Conservation (phyloP, 2,113 vertebrate genomes). For the Malurus elegans region DNA sequence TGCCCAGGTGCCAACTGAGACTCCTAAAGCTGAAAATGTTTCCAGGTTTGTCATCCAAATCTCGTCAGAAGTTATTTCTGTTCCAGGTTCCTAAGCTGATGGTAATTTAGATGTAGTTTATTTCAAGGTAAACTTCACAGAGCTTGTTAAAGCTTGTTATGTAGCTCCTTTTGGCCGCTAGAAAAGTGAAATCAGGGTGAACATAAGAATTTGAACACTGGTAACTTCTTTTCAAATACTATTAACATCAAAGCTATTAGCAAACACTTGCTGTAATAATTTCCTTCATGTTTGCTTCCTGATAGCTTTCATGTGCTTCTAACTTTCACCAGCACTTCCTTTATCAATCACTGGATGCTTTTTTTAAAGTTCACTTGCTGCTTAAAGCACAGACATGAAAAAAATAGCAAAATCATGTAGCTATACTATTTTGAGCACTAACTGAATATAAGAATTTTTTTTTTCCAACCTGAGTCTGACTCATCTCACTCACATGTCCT, state of each 20-base stretch:
- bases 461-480: background rate
- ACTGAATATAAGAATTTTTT: background rate
- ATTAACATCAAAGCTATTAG: background rate
- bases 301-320: constrained; percentile 9
- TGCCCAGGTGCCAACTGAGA: background rate
- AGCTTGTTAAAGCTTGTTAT: background rate
- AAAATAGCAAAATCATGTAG: background rate
- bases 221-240: background rate
- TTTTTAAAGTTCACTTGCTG: background rate
- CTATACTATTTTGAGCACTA: background rate
- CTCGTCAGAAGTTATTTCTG: background rate
- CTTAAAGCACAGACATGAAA: background rate
- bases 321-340: background rate
- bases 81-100: background rate
- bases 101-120: background rate
- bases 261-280: background rate
- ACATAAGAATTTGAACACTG: background rate
- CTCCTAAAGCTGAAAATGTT: background rate
- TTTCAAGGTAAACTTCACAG: constrained; percentile 34
- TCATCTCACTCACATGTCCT: background rate
- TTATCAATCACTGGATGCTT: background rate
- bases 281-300: background rate
- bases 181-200: background rate
- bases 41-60: background rate
- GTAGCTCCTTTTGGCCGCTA: background rate